Base-by-base conservation (phyloP, 2,797 vertebrate genomes). In the Pangasius djambal region DNA sequence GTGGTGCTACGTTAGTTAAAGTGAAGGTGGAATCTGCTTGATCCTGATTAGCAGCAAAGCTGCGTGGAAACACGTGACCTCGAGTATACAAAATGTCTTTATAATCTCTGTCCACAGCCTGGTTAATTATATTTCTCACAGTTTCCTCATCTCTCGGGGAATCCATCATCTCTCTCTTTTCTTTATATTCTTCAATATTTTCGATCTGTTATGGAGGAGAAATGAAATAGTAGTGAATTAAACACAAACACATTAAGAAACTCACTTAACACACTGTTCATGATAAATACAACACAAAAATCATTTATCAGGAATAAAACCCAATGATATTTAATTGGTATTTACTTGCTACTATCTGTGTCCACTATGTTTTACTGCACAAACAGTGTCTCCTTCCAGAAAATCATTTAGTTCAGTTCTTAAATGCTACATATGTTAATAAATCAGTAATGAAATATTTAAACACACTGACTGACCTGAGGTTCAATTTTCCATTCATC, bases 21-120 rank as follows among this genome's bases (percentile, higher is more conserved):
- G 85, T 86, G 85, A 75, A 86, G 52, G 67, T 86, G 50, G 85
- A 86, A 16, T 25, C 13, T 16, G 69, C 69, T 12, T 86, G 85
- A 59, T 86, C 31, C 52, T 18, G n/a, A 86, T 86, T 0, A 40
- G 5, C 50, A 28, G 52, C 69, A 75, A 8, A 86, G 0, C 0
- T 0, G n/a, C 0, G 0, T 18, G 85, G 50, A 86, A 59, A 86
- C 31, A 86, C 20, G 5, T 86, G 85, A 44, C 85, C 85, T 75
- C 55, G 9, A 37, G 34, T 61, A 61, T 31, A 77, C 1, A 0
- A 10, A 2, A 2, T 75, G 4, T 2, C 25, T 40, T 0, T 20
- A n/a, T 86, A 86, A 28, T 86, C 70, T 48, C 1, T 4, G 12
- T 75, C 0, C 70, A 86, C 69, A 9, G 70, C 85, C 55, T 86